Percentiles rank a stretch among this genome's conserved stretches.
These are phyloP conservation scores for Probaryconus sp. DNA, from an alignment of 1,140 invertebrate species.

Conservation along the genomic window DNA sequence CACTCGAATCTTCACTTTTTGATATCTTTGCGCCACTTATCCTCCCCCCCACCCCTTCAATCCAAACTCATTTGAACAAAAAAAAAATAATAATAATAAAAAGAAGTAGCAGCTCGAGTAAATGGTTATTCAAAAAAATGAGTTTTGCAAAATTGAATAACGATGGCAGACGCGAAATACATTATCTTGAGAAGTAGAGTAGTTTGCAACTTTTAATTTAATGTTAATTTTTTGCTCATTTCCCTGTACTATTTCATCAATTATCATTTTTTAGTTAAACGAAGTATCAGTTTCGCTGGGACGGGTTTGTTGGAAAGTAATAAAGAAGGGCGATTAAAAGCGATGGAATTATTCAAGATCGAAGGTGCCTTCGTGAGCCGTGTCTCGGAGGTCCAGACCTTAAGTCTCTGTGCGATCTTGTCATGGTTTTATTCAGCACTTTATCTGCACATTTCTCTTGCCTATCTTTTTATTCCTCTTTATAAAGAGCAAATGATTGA, in stretches of 20 bases:
- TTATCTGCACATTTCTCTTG: conserved; percentile 68
- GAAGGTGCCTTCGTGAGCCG: conserved; percentile 54
- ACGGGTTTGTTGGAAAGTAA: conserved; percentile 22
- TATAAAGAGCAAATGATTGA: conserved; percentile 1
- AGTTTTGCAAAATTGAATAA: no score
- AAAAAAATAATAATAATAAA: not conserved
- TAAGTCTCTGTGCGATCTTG: conserved; percentile 48
- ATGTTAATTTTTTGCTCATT: no score
- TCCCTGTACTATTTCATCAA: no score
- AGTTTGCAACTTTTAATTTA: no score
- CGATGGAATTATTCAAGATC: conserved; percentile 63
- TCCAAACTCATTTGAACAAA: conserved; percentile 6
- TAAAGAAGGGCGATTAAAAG: conserved; percentile 43
- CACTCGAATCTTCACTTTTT: conserved; percentile 36
- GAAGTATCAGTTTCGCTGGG: conserved; percentile 12
- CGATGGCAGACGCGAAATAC: no score
- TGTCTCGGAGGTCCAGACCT: conserved; percentile 32
- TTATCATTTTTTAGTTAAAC: conserved; percentile 3
- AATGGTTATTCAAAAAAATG: no score
- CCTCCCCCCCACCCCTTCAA: not conserved
- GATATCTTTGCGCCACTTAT: conserved; percentile 24
- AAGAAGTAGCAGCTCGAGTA: no score
- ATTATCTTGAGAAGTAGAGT: no score
- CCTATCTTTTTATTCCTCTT: conserved; percentile 30
- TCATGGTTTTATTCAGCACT: conserved; percentile 64